phyloP scores from a whole-genome alignment of 1,140 invertebrate species.

The Metaphire vulgaris region DNA sequence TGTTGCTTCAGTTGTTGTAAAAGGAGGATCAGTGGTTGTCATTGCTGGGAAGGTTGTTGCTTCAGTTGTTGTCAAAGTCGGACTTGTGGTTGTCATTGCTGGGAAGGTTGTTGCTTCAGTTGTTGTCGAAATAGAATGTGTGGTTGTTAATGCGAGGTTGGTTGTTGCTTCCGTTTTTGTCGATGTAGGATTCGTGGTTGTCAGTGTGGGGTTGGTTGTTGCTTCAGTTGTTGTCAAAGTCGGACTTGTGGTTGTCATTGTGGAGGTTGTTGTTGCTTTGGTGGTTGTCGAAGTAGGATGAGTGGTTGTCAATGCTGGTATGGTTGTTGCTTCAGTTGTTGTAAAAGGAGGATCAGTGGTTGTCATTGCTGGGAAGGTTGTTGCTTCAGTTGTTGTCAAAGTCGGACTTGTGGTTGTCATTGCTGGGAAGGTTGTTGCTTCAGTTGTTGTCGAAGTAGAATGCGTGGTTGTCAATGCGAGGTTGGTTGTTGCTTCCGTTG shows the following conservation, averaged over 20 bases:
- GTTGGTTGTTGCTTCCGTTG: not conserved
- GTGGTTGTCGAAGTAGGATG: too few relatives aligned
- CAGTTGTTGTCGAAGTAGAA: too few relatives aligned
- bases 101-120: not conserved
- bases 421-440: too few relatives aligned
- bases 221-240: not conserved
- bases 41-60: not conserved
- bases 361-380: too few relatives aligned
- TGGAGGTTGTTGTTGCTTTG: too few relatives aligned
- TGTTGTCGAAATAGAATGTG: too few relatives aligned
- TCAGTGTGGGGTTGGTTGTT: not conserved
- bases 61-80: not conserved
- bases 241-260: not conserved
- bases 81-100: not conserved
- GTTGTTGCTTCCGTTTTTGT: not conserved
- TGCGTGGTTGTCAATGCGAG: not conserved
- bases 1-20: not conserved
- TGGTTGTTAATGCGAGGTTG: not conserved
- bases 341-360: not conserved
- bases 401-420: too few relatives aligned
- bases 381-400: too few relatives aligned
- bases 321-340: not conserved
- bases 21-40: not conserved
- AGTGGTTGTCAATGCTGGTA: not conserved
- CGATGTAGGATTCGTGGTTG: not conserved